These are phyloP conservation scores for Ivindomyrus marchei DNA, from an alignment of 2,113 vertebrate genomes.

Conservation along the genomic window DNA sequence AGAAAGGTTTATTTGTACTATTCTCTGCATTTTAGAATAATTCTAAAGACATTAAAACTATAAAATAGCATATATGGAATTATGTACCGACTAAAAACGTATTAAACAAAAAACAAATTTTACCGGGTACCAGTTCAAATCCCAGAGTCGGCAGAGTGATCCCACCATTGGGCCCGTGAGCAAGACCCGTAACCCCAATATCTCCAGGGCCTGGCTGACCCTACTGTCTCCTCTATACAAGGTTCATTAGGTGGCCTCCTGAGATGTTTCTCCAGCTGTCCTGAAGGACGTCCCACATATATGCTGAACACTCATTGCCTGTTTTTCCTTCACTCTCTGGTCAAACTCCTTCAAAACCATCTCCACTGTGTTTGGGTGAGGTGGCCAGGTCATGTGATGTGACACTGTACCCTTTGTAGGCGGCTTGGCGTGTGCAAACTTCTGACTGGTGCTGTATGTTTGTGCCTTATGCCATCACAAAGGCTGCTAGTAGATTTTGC, in stretches of 20 bases:
- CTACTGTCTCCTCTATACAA: neutral
- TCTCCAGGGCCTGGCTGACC: neutral
- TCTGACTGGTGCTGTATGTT: neutral
- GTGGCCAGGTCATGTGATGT: neutral
- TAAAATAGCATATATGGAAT: neutral
- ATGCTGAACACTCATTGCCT: neutral
- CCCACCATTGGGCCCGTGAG: neutral
- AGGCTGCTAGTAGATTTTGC: neutral
- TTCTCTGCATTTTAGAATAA: neutral
- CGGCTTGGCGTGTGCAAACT: neutral
- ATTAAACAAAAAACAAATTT: neutral
- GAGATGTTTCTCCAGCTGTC: neutral
- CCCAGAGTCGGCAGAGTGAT: neutral
- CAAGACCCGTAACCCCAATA: neutral
- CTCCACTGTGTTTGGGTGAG: neutral
- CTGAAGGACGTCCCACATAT: neutral
- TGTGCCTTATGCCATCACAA: neutral
- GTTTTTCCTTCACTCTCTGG: neutral
- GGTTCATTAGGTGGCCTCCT: neutral
- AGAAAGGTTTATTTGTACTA: neutral
- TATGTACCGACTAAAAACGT: neutral
- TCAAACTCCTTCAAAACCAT: neutral
- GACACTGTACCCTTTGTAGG: neutral
- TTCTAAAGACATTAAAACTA: neutral
- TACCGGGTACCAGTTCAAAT: neutral